Percentiles rank a stretch among this genome's conserved stretches.
Evolutionary conservation across 2,888 invertebrate species (phyloP).

Genomic region (Allygus modestus): DNA sequence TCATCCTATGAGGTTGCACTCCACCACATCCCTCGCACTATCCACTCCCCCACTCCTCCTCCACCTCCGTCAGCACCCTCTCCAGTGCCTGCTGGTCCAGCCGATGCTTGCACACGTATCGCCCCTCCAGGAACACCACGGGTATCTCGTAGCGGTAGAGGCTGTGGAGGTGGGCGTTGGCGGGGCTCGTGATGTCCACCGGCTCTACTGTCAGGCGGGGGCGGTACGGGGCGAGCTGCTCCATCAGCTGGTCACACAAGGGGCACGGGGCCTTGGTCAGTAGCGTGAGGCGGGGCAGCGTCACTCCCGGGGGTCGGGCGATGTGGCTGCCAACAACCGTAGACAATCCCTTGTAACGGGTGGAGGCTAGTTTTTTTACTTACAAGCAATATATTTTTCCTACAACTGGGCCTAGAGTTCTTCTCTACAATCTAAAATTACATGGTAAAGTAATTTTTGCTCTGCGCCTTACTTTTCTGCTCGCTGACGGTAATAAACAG

Average conservation of each 20-base stretch:
- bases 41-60: constrained; percentile 67
- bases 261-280: constrained; percentile 90
- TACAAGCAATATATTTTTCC: too few relatives aligned
- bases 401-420: too few relatives aligned
- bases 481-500: too few relatives aligned
- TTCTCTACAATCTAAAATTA: too few relatives aligned
- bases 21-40: too few relatives aligned
- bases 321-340: not conserved
- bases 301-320: not conserved
- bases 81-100: constrained; percentile 80
- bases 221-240: constrained; percentile 78
- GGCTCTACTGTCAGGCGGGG: constrained; percentile 82
- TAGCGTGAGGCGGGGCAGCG: constrained; percentile 82
- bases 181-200: constrained; percentile 86
- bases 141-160: constrained; percentile 92
- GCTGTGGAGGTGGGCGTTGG: constrained; percentile 84
- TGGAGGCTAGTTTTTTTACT: too few relatives aligned
- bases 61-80: constrained; percentile 75
- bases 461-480: too few relatives aligned
- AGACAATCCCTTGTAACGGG: too few relatives aligned
- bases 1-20: too few relatives aligned
- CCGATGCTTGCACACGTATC: constrained; percentile 87
- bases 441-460: too few relatives aligned
- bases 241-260: constrained; percentile 88
- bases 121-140: constrained; percentile 90